These are phyloP conservation scores for Caenorhabditis imperialis DNA, from an alignment of 2,888 invertebrate genomes.

Conservation along the genomic window DNA sequence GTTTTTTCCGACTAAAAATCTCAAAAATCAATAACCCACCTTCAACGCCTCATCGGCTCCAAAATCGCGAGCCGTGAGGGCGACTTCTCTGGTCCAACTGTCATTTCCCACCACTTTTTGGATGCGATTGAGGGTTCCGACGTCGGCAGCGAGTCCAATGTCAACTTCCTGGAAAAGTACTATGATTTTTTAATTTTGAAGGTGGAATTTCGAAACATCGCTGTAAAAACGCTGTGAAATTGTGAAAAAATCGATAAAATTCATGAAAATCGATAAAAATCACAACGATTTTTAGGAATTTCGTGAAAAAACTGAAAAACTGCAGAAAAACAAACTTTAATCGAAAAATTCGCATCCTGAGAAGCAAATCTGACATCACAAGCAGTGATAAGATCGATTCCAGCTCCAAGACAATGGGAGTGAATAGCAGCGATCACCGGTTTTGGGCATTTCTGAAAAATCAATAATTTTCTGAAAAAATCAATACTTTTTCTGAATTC, in stretches of 20 bases:
- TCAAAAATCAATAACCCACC: neutral
- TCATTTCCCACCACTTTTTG: constrained; percentile 91
- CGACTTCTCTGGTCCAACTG: constrained; percentile 89
- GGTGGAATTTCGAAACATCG: too few relatives aligned
- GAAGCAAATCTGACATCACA: constrained; percentile 93
- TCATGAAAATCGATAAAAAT: constrained; percentile 8
- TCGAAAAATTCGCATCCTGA: constrained; percentile 90
- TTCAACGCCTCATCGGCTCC: constrained; percentile 80
- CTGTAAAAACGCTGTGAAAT: too few relatives aligned
- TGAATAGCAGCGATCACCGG: constrained; percentile 92
- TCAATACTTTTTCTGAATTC: too few relatives aligned
- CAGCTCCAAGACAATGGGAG: constrained; percentile 91
- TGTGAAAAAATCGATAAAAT: constrained; percentile 2
- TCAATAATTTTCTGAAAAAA: neutral
- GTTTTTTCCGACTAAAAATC: neutral
- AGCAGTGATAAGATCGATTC: constrained; percentile 89
- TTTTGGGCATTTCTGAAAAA: constrained; percentile 84
- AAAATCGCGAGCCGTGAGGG: constrained; percentile 89
- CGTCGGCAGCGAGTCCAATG: constrained; percentile 92
- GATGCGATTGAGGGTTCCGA: constrained; percentile 92
- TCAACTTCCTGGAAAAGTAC: constrained; percentile 82
- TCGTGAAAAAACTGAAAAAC: too few relatives aligned
- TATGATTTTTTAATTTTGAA: constrained; percentile 6
- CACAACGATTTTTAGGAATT: too few relatives aligned
- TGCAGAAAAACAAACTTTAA: too few relatives aligned